Evolutionary conservation across 2,888 invertebrate genomes (phyloP).

Genomic region (Hemaris fuciformis): DNA sequence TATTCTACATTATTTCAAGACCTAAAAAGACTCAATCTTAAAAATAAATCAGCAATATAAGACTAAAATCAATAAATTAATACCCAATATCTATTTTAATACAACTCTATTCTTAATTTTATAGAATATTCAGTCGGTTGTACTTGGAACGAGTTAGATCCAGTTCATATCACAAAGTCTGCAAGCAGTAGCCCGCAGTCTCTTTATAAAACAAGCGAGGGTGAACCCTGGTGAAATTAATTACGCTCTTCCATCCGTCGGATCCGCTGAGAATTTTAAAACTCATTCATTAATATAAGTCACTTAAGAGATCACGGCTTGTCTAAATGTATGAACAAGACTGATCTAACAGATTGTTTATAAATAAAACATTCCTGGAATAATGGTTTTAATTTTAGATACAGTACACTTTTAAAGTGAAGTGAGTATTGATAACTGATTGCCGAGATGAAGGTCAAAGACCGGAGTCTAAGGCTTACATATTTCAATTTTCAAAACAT

Average conservation of each 20-base stretch:
- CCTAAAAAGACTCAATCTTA: too few species aligned
- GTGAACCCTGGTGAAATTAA: conserved; percentile 35
- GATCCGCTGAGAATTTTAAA: conserved; percentile 47
- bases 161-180: conserved; percentile 5
- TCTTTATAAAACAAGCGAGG: conserved; percentile 25
- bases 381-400: background rate
- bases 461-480: too few species aligned
- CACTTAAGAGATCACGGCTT: conserved; percentile 17
- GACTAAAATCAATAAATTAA: too few species aligned
- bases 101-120: background rate
- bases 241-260: conserved; percentile 39
- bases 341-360: background rate
- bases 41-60: too few species aligned
- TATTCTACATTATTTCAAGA: too few species aligned
- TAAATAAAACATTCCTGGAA: conserved; percentile 1
- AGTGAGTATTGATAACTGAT: background rate
- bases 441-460: too few species aligned
- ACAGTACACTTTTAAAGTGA: background rate
- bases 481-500: too few species aligned
- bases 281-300: conserved; percentile 53
- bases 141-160: background rate
- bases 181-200: conserved; percentile 24
- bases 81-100: background rate
- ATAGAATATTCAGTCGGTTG: background rate
- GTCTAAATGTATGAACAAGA: conserved; percentile 7